phyloP scores from a whole-genome alignment of 2,888 invertebrate genomes.

The Xestobium rufovillosum region DNA sequence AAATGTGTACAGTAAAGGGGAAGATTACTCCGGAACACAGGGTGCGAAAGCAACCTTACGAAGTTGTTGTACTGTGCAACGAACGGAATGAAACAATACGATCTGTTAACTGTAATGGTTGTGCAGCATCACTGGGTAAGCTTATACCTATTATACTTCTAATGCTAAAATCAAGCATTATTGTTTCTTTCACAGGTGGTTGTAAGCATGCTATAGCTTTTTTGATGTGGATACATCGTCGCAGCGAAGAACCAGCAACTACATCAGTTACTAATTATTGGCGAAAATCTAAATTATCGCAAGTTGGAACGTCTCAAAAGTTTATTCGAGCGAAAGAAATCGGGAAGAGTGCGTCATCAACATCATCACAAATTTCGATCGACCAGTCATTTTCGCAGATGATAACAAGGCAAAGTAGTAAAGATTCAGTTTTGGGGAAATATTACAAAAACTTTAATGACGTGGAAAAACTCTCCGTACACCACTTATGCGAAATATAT shows the following conservation, averaged over 20 bases:
- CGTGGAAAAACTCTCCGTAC: too few species aligned
- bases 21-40: slow-evolving; percentile 23
- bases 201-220: slow-evolving; percentile 25
- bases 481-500: too few species aligned
- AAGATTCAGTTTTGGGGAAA: too few species aligned
- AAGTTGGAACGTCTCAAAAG: slow-evolving; percentile 11
- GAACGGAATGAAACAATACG: slow-evolving; percentile 18
- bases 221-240: slow-evolving; percentile 22
- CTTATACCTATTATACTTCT: not conserved
- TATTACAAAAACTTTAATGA: too few species aligned
- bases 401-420: too few species aligned
- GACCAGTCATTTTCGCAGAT: too few species aligned
- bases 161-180: too few species aligned
- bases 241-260: slow-evolving; percentile 21
- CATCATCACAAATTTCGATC: slow-evolving; percentile 6
- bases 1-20: slow-evolving; percentile 17
- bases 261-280: slow-evolving; percentile 19
- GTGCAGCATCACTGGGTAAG: slow-evolving; percentile 21
- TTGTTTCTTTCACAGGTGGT: slow-evolving; percentile 19
- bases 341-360: not conserved
- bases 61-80: slow-evolving; percentile 15
- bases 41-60: slow-evolving; percentile 19
- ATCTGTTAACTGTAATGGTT: slow-evolving; percentile 18
- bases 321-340: slow-evolving; percentile 9
- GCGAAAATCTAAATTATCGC: slow-evolving; percentile 18